These are phyloP conservation scores for Drosophila pegasa DNA, from an alignment of 2,888 invertebrate genomes.

Conservation along the genomic window DNA sequence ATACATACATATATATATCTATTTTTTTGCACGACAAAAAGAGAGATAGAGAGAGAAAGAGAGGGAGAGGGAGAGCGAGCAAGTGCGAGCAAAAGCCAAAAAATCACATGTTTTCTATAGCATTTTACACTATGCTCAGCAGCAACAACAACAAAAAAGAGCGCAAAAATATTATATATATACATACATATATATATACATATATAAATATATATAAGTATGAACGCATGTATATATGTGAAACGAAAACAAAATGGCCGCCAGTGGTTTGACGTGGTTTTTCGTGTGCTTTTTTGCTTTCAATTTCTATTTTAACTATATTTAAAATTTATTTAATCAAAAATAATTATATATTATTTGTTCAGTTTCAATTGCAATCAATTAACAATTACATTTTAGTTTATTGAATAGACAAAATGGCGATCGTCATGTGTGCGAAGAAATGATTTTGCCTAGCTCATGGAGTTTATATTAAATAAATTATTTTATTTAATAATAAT, in stretches of 20 bases:
- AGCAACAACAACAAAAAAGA: constrained; percentile 23
- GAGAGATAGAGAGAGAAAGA: constrained; percentile 5
- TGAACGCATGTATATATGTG: constrained; percentile 6
- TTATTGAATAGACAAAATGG: constrained; percentile 54
- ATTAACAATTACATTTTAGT: not conserved
- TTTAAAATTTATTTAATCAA: not conserved
- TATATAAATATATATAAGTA: not conserved
- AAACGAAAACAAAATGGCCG: constrained; percentile 68
- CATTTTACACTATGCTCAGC: constrained; percentile 29
- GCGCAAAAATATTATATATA: constrained; percentile 27
- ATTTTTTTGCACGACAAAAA: constrained; percentile 18
- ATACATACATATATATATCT: not conserved
- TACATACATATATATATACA: not conserved
- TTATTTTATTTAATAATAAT: not conserved
- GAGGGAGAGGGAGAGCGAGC: not conserved
- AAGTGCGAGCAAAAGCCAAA: constrained; percentile 12
- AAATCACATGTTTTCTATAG: constrained; percentile 52
- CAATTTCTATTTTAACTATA: constrained; percentile 1
- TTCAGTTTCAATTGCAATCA: not conserved
- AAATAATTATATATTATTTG: not conserved
- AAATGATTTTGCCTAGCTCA: not conserved
- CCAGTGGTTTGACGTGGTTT: constrained; percentile 62
- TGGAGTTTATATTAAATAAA: not conserved
- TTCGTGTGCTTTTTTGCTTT: constrained; percentile 4
- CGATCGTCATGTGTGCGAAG: constrained; percentile 12